phyloP scores from a whole-genome alignment of 35 echinoderm and acorn worm genomes.

The Eucidaris tribuloides region DNA sequence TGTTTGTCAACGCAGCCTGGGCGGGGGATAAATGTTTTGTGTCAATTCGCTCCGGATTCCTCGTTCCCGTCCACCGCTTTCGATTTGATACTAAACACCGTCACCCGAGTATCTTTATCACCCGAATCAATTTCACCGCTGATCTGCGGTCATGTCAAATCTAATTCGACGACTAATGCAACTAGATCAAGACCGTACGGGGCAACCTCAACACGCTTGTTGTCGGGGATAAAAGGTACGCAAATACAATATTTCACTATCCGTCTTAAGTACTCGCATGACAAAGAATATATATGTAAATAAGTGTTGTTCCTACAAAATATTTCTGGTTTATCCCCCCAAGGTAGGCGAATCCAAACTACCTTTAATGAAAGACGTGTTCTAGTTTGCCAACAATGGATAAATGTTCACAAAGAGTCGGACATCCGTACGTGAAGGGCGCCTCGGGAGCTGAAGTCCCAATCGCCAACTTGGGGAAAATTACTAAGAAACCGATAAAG shows the following conservation, averaged over 20 bases:
- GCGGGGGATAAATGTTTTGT: not conserved
- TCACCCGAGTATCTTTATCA: not conserved
- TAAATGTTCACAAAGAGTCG: not conserved
- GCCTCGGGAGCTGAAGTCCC: too few species aligned
- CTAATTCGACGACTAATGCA: conserved; percentile 12
- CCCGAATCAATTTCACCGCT: conserved; percentile 6
- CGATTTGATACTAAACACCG: not conserved
- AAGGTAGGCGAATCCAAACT: conserved; percentile 9
- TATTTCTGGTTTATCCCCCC: conserved; percentile 17
- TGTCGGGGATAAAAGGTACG: not conserved
- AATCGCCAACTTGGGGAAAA: too few species aligned
- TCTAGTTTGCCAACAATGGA: conserved; percentile 27
- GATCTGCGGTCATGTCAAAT: not conserved
- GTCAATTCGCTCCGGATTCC: too few species aligned
- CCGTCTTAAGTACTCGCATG: not conserved
- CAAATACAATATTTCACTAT: not conserved
- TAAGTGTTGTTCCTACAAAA: conserved; percentile 15
- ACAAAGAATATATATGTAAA: not conserved
- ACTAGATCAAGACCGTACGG: not conserved
- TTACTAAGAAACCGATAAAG: too few species aligned
- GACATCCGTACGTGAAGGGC: conserved; percentile 5
- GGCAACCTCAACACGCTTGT: not conserved
- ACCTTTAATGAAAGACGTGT: conserved; percentile 16
- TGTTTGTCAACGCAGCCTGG: not conserved
- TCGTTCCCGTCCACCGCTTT: too few species aligned